Base-by-base conservation (phyloP, 2,797 vertebrate genomes). In the Sebastes iracundus region DNA sequence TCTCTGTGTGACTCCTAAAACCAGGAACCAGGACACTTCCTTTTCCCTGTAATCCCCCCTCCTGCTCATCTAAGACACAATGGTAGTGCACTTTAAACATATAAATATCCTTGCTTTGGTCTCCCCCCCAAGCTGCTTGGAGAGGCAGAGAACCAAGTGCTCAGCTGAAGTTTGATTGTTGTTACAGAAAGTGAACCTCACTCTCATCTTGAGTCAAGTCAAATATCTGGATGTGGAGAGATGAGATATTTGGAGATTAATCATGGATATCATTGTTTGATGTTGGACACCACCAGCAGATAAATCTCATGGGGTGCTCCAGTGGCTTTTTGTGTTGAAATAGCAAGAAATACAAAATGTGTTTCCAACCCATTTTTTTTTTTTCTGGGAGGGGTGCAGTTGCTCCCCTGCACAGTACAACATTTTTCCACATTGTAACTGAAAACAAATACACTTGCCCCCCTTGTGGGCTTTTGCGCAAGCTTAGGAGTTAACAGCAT, bases 371-470 rank as follows among this genome's bases (percentile, higher is more conserved):
- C 35, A 25, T 32, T 70, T 80, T 75, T 33, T 81, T 81, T 75
- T 78, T 75, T 33, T 81, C 63, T 81, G 77, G 87, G 82, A 83
- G 84, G 28, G 73, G 82, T 82, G 38, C 74, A 76, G 63, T 71
- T 33, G 27, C 49, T 33, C 85, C 72, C 79, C 83, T 80, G 70
- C 82, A 70, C 32, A 32, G 77, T 62, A 32, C 60, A 78, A 79
- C 52, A 86, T 87, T 86, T 75, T 83, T 85, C 84, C 79, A 85
- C 81, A 85, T 77, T 91, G 77, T 81, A 78, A 71, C 49, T 66
- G 72, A 87, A 90, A 88, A 81, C 69, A 91, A 86, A 88, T 68
- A 62, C 30, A 65, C 42, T 77, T 75, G 35, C 12, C 35, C 64
- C 42, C 49, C 58, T 7, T 32, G 52, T 78, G 74, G 71, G n/a